Percentiles rank a stretch among this genome's conserved stretches.
Evolutionary conservation across 1,140 invertebrate genomes (phyloP).

Genomic region (Drosophila bifasciata): DNA sequence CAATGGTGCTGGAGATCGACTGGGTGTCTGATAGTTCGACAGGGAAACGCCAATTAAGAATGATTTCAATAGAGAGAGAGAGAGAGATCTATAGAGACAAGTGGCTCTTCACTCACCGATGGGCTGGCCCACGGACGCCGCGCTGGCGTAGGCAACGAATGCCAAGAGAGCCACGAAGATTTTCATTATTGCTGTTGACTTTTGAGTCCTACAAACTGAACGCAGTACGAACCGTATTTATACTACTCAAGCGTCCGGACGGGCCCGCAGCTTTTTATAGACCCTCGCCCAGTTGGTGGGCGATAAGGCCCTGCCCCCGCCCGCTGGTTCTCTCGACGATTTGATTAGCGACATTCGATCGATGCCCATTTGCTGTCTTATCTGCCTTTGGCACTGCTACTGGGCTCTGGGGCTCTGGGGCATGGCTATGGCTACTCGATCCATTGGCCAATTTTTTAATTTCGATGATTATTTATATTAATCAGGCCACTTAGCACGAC

Average conservation of each 20-base stretch:
- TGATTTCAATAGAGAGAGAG: not conserved
- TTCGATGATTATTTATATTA: slow-evolving; percentile 41
- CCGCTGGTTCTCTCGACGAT: slow-evolving; percentile 11
- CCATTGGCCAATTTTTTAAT: slow-evolving; percentile 37
- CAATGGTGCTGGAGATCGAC: slow-evolving; percentile 69
- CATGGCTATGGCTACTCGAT: slow-evolving; percentile 5
- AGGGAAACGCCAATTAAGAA: not conserved
- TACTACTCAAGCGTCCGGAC: slow-evolving; percentile 59
- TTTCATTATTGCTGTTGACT: slow-evolving; percentile 54
- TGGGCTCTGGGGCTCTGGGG: too few relatives aligned
- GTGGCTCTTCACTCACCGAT: slow-evolving; percentile 45
- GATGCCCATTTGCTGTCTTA: slow-evolving; percentile 48
- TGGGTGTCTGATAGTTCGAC: slow-evolving; percentile 23
- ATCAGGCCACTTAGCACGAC: slow-evolving; percentile 31
- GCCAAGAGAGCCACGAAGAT: slow-evolving; percentile 65
- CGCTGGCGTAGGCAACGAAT: slow-evolving; percentile 65
- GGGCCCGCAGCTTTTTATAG: slow-evolving; percentile 70
- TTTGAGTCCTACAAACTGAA: slow-evolving; percentile 65
- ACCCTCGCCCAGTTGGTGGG: slow-evolving; percentile 20
- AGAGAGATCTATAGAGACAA: not conserved
- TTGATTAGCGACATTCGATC: slow-evolving; percentile 29
- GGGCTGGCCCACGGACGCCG: slow-evolving; percentile 53
- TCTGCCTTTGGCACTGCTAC: slow-evolving; percentile 1
- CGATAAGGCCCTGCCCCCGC: slow-evolving; percentile 46
- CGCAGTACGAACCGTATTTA: slow-evolving; percentile 66